Percentiles rank a stretch among this genome's conserved stretches.
phyloP scores from a whole-genome alignment of 2,113 vertebrate species.

The Hydropotes inermis region DNA sequence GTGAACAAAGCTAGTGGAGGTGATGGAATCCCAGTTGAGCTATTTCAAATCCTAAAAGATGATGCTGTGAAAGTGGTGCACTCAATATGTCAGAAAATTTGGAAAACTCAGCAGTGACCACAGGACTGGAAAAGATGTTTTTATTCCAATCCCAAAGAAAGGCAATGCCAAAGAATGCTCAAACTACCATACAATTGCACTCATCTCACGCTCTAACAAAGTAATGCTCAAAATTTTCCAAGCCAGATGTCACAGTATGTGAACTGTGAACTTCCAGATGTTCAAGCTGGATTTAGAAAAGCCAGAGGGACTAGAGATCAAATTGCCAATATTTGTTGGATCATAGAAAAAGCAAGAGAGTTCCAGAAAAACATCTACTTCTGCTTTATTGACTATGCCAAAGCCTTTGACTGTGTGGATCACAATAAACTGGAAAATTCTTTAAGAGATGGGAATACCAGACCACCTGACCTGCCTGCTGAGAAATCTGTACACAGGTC shows the following conservation, averaged over 20 bases:
- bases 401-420: neutral
- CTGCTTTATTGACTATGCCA: neutral
- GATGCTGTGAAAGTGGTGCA: neutral
- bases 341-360: neutral
- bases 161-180: neutral
- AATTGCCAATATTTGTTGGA: neutral
- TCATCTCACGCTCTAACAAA: fast-evolving
- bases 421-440: neutral
- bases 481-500: neutral
- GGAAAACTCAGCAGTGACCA: neutral
- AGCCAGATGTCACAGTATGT: neutral
- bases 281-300: neutral
- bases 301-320: neutral
- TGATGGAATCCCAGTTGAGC: neutral
- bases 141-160: neutral
- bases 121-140: neutral
- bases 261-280: neutral
- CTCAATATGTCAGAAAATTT: neutral
- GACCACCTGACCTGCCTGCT: neutral
- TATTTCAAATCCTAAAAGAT: neutral
- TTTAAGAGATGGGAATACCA: neutral
- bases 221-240: neutral
- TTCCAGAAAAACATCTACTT: neutral
- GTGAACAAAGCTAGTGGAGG: neutral
- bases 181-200: fast-evolving